Base-by-base conservation (phyloP, 2,888 invertebrate genomes). In the Tuberolachnus salignus region DNA sequence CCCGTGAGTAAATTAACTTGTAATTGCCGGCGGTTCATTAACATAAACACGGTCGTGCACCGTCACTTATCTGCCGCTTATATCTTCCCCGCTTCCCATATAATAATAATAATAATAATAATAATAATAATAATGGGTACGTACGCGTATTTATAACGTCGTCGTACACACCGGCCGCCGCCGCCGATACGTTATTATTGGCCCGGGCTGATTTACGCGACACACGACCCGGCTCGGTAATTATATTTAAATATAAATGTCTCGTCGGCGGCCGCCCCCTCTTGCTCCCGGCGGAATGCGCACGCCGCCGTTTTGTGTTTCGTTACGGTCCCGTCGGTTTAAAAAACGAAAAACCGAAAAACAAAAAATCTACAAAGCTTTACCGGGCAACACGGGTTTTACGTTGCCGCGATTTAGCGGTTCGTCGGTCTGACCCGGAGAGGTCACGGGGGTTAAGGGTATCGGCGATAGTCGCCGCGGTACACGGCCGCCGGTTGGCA, bases 11-110 rank as follows among this genome's bases (percentile, higher is more conserved):
- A 82, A 82, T 82, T 82, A 82, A 82, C 82, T 82, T 82, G 82
- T 82, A 82, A 82, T 82, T 82, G 82, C 82, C 81, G 73, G 61
- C 72, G 80, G 80, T 82, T 82, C 82, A 82, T 82, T 82, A 82
- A 82, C 82, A 82, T 82, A 82, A 82, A 82, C 78, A 78, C 78
- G 78, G 78, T 78, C 78, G 78, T 78, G 78, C 78, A 78, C 78
- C 67, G 16, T 42, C 23, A 69, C 59, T 69, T 78, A 78, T 78
- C 78, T 69, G 21, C 78, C 59, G 59, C 78, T 69, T 78, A 61
- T 42, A 78, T 78, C 78, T 78, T 26, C 34, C 66, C 49, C 19
- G 34, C 55, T 19, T 44, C 64, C 46, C 10, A 42, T 51, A 21
- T 34, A 23, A 34, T 6, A 34, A 34, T 34, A 34, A 34, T 34